Percentiles rank a stretch among this genome's conserved stretches.
Conservation (phyloP, 1,140 invertebrate genomes). For the Phocides pigmalion region DNA sequence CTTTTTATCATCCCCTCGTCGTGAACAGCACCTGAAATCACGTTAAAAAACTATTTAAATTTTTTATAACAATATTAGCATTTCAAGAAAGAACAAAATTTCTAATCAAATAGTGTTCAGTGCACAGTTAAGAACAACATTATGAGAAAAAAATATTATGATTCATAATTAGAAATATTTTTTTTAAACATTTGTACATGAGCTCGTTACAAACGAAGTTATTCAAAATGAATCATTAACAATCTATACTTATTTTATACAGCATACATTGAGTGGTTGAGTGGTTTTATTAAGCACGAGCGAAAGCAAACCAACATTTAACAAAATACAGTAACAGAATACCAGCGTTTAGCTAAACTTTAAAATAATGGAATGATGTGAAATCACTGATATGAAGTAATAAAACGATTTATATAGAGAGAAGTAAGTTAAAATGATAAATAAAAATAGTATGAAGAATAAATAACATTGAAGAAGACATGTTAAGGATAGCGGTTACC, state of each 20-base stretch:
- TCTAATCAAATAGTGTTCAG: neutral
- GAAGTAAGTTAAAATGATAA: constrained; percentile 30
- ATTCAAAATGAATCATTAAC: neutral
- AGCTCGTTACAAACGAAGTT: too few relatives aligned
- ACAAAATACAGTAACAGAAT: constrained; percentile 36
- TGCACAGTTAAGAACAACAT: too few relatives aligned
- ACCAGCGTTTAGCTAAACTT: constrained; percentile 13
- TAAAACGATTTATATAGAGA: constrained; percentile 1
- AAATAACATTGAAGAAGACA: constrained; percentile 60
- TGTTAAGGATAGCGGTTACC: constrained; percentile 83
- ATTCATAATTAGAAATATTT: neutral
- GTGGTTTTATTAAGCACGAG: constrained; percentile 44
- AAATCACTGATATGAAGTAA: neutral
- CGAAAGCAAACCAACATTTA: constrained; percentile 41
- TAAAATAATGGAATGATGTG: neutral
- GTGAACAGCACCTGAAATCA: constrained; percentile 67
- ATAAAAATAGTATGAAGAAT: constrained; percentile 33
- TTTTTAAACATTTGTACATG: too few relatives aligned
- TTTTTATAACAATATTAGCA: neutral
- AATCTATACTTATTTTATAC: neutral
- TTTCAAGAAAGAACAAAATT: neutral
- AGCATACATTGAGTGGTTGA: constrained; percentile 14
- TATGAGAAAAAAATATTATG: too few relatives aligned
- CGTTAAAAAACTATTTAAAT: neutral
- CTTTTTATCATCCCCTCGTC: constrained; percentile 89